A percentile compares a stretch with the other conserved stretches of the same genome.
These are phyloP conservation scores for Drosophila stalkeri DNA, from an alignment of 2,888 invertebrate species.

Conservation along the genomic window DNA sequence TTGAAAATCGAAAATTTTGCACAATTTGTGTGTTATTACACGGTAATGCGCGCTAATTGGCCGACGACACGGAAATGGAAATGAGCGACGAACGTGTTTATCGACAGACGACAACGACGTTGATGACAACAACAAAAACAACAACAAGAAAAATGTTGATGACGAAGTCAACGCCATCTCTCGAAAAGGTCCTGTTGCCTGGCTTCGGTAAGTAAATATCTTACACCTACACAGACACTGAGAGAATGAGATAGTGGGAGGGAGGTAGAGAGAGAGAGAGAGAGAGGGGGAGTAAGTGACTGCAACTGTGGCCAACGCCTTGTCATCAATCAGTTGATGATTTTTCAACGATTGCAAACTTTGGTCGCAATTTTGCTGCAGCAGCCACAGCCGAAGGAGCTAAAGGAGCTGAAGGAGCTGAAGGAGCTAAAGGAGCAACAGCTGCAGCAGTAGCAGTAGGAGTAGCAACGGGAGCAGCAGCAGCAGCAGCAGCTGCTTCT, in stretches of 20 bases:
- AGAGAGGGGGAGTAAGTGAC: neutral
- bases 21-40: constrained; percentile 66
- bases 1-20: constrained; percentile 58
- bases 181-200: constrained; percentile 50
- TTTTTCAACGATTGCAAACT: constrained; percentile 52
- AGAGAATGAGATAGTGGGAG: neutral
- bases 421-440: neutral
- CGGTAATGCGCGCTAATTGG: constrained; percentile 72
- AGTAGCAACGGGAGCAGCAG: constrained; percentile 11
- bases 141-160: constrained; percentile 23
- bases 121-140: constrained; percentile 25
- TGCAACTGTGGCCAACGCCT: constrained; percentile 10
- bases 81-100: constrained; percentile 55
- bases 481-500: constrained; percentile 21
- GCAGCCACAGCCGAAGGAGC: neutral
- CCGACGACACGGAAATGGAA: constrained; percentile 74
- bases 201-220: constrained; percentile 60
- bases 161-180: constrained; percentile 31
- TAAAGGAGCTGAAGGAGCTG: neutral
- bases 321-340: constrained; percentile 77
- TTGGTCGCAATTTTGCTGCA: constrained; percentile 55
- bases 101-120: constrained; percentile 46
- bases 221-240: neutral
- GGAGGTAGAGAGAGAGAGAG: neutral
- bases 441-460: constrained; percentile 1